Evolutionary conservation across 2,113 vertebrate species (phyloP).

Genomic region (Antennarius striatus): DNA sequence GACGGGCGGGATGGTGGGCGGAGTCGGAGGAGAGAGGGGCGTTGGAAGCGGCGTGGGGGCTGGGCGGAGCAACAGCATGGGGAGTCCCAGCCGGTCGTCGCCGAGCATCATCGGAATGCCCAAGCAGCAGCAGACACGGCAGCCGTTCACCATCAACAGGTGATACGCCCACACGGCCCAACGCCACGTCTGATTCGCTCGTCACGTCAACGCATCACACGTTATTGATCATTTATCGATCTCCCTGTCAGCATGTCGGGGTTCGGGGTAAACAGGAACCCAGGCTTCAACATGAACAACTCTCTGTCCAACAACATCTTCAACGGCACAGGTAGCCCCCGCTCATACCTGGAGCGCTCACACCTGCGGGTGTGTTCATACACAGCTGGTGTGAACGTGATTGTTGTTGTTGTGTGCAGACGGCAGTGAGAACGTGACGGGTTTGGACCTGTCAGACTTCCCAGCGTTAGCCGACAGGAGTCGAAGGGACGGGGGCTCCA

Average conservation of each 20-base stretch:
- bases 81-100: constrained; percentile 96
- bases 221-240: neutral
- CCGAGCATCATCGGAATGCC: constrained; percentile 99
- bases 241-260: constrained; percentile 91
- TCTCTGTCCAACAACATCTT: constrained; percentile 99
- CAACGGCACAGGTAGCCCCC: constrained; percentile 91
- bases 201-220: too few species aligned
- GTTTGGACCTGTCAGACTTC: constrained; percentile 98
- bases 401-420: constrained; percentile 72
- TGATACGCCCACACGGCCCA: constrained; percentile 56
- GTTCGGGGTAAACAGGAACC: constrained; percentile 99
- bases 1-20: constrained; percentile 89
- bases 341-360: neutral
- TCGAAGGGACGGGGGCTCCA: constrained; percentile 96
- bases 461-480: constrained; percentile 97
- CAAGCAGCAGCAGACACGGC: constrained; percentile 96
- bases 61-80: constrained; percentile 94
- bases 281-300: constrained; percentile 98
- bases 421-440: constrained; percentile 99
- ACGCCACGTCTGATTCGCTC: too few species aligned
- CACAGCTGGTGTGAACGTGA: too few species aligned
- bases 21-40: constrained; percentile 41
- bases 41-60: constrained; percentile 14
- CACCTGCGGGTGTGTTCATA: neutral
- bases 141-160: constrained; percentile 99